Evolutionary conservation across 2,888 invertebrate genomes (phyloP).

Genomic region (Chrysina gloriosa): DNA sequence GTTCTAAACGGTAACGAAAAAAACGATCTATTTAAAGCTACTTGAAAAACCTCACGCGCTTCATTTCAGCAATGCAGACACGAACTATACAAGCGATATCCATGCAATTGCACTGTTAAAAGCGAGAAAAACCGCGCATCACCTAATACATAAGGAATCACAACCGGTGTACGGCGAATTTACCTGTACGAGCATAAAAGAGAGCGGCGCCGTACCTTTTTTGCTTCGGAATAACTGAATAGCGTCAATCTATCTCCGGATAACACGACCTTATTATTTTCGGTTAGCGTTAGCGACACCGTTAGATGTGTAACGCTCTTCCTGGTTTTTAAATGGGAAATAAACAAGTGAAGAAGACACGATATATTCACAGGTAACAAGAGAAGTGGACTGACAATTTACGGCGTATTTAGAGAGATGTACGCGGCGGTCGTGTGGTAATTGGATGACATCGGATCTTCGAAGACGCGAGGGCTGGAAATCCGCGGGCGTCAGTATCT

Average conservation of each 20-base stretch:
- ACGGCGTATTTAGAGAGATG: slow-evolving; percentile 18
- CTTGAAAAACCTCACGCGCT: not conserved
- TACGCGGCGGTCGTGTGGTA: slow-evolving; percentile 13
- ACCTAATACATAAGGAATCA: not conserved
- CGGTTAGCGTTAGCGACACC: slow-evolving; percentile 3
- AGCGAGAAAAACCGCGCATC: not conserved
- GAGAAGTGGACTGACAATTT: slow-evolving; percentile 15
- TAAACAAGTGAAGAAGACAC: slow-evolving; percentile 32
- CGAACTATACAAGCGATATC: slow-evolving; percentile 6
- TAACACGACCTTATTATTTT: slow-evolving; percentile 27
- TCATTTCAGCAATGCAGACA: not conserved
- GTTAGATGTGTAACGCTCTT: slow-evolving; percentile 24
- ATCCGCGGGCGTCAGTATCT: not conserved
- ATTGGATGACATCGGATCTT: slow-evolving; percentile 17
- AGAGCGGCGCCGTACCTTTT: not conserved
- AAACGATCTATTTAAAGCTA: not conserved
- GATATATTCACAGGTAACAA: slow-evolving; percentile 25
- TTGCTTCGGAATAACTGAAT: slow-evolving; percentile 16
- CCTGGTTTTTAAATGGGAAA: slow-evolving; percentile 26
- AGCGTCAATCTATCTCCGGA: slow-evolving; percentile 11
- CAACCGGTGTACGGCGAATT: not conserved
- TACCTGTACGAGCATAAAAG: not conserved
- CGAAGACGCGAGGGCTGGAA: not conserved
- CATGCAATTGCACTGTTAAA: not conserved
- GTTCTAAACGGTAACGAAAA: not conserved